Evolutionary conservation across 2,797 vertebrate species (phyloP), one percentile per base, ranked within the genome.

Genomic region (Sphenopsis melanotis): DNA sequence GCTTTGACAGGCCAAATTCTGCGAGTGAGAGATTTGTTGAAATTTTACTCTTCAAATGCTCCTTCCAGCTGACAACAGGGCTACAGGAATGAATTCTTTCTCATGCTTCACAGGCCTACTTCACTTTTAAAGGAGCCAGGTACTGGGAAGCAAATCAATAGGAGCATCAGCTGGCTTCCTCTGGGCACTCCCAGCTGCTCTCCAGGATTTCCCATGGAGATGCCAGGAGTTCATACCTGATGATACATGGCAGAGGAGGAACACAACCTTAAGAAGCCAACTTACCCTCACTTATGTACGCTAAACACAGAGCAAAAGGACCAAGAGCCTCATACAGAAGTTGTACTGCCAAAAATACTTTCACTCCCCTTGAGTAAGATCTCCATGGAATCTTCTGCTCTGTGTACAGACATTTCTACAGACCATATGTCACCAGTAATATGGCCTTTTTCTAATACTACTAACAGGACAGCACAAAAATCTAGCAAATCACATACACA

Each of bases 21-120:
- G 41, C 15, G 42, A 41, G 47, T 2, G 3, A 89, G 44, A 87
- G 52, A 39, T 89, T 72, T 74, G 69, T 34, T 87, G 80, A 89
- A 86, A 60, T 60, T 84, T 53, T 47, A 42, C 22, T 44, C 50
- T 78, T 70, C 36, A 55, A 53, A 72, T 9, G 19, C 24, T 92
- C 56, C 34, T 87, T 95, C 36, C 64, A 87, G 56, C 63, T 80
- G 83, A 68, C 63, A 87, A 60, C 26, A 37, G 1, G 13, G 47
- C 41, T 76, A 59, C 24, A 21, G 0, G 0, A 79, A 89, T 27
- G 5, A 77, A 90, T 82, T 60, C 24, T 70, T 42, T 69, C 47
- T 68, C 83, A 66, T 0, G 0, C 57, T 82, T 72, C 37, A 55
- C 0, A 0, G 63, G 37, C 36, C 39, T 34, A 30, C 14, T 92